Base-by-base conservation (phyloP, 2,888 invertebrate species). In the Clunio marinus region DNA sequence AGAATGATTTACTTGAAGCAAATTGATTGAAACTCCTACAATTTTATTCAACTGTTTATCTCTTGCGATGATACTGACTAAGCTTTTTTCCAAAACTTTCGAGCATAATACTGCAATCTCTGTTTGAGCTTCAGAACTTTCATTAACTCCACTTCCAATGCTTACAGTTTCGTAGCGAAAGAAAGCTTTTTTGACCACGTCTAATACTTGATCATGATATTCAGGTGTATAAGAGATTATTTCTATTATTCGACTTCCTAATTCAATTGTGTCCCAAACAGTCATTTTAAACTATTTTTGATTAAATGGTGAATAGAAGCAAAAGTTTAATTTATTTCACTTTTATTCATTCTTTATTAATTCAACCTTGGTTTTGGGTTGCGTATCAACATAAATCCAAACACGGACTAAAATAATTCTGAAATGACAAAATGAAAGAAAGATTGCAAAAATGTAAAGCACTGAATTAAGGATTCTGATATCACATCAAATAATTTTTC, bases 21-120 rank as follows among this genome's bases (percentile, higher is more conserved):
- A 88, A 76, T 88, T 89, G 73, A 89, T 86, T 2, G 83, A 76
- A 1, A 82, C 86, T 0, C 85, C 82, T 2, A 79, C 84, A 1
- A 88, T 83, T 72, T 82, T 79, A 0, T 81, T 81, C 0, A 78
- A 84, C 1, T 75, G 74, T 3, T 80, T 78, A 68, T 84, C 83
- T 1, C 85, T 77, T 0, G 86, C 86, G 0, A 87, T 81, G 45
- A 88, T 72, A 0, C 88, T 86, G 0, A 85, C 82, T 0, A 87
- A 87, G 73, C 88, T 88, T 58, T 81, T 75, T 28, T 66, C 20
- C 1, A 66, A 22, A 15, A 45, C 66, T 20, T 66, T 35, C 10
- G 20, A 8, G n/a, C 66, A 66, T 7, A 66, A 25, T 22, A 10
- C 13, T 66, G 51, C 66, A 24, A 66, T 3, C 32, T 66, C 66